These are phyloP conservation scores for Strongylocentrotus purpuratus DNA, from an alignment of 35 echinoderm and acorn worm species.

Conservation along the genomic window DNA sequence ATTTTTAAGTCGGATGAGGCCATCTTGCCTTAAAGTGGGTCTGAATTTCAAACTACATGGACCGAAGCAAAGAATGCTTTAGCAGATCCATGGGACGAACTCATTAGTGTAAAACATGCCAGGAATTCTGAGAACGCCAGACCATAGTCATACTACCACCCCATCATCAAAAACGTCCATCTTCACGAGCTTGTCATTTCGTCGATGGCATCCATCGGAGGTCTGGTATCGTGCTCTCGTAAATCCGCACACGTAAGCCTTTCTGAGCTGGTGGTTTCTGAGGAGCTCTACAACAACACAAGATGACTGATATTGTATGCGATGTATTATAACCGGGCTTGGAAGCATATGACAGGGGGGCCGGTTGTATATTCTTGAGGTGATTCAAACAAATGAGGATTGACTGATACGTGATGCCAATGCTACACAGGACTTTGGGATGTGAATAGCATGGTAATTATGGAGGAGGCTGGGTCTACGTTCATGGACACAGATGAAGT, in stretches of 20 bases:
- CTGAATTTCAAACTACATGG: not conserved
- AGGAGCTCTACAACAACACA: not conserved
- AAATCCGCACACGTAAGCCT: not conserved
- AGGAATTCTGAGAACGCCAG: not conserved
- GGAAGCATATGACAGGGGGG: not conserved
- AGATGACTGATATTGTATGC: constrained; percentile 17
- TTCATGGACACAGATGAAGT: not conserved
- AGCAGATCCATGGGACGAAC: constrained; percentile 29
- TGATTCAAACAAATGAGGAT: constrained; percentile 4
- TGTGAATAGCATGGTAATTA: not conserved
- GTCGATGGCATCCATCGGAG: not conserved
- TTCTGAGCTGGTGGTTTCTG: constrained; percentile 3
- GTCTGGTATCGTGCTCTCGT: constrained; percentile 7
- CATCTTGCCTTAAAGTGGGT: not conserved
- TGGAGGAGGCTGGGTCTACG: not conserved
- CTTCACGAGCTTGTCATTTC: constrained; percentile 5
- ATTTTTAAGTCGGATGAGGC: not conserved
- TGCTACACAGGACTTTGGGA: not conserved
- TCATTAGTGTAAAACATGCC: constrained; percentile 19
- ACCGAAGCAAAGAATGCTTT: not conserved
- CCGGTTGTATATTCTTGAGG: constrained; percentile 6
- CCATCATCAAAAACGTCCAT: constrained; percentile 41
- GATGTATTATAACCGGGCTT: constrained; percentile 9
- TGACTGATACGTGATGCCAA: constrained; percentile 16
- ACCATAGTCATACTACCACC: constrained; percentile 6